Evolutionary conservation across 2,888 invertebrate genomes (phyloP), one percentile per base, ranked within the genome.

Genomic region (Polyommatus iphigenia): DNA sequence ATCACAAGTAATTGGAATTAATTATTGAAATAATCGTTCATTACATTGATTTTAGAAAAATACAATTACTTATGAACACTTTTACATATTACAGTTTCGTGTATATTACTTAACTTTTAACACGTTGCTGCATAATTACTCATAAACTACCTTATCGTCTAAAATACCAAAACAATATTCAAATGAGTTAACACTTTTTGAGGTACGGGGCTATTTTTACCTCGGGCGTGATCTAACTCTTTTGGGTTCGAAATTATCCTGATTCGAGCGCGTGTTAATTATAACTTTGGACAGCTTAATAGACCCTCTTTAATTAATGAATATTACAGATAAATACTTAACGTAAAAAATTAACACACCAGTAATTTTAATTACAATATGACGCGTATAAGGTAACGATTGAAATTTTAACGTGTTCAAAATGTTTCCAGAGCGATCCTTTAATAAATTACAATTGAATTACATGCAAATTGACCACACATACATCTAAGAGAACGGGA

Each of bases 211-310:
- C 46, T 5, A 15, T 73, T 73, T 73, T 73, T 73, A 46, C 54
- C 36, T 32, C 71, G 71, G 54, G 77, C 77, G 71, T 36, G 77
- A 36, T 57, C 77, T 71, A 71, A 77, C 71, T 71, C 72, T 72
- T 72, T 72, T 59, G 36, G 57, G n/a, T 71, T 57, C 32, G 29
- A 57, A 72, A 77, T 77, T 77, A 77, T 72, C 13, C 77, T 18
- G 41, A 36, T 57, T 72, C 36, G 77, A 72, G 36, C 77, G 72
- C 32, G 71, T 57, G 57, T 57, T 77, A 72, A 77, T 72, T 77
- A 77, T 77, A 72, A 77, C 72, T 77, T 77, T 73, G 50, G 75
- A 54, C 75, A 75, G 29, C 54, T 24, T 15, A 29, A 75, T 75
- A 18, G 50, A 29, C 15, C 24, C 7, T 54, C 50, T 20, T 75